phyloP scores from a whole-genome alignment of 2,888 invertebrate species.

The Tenthredo livida region DNA sequence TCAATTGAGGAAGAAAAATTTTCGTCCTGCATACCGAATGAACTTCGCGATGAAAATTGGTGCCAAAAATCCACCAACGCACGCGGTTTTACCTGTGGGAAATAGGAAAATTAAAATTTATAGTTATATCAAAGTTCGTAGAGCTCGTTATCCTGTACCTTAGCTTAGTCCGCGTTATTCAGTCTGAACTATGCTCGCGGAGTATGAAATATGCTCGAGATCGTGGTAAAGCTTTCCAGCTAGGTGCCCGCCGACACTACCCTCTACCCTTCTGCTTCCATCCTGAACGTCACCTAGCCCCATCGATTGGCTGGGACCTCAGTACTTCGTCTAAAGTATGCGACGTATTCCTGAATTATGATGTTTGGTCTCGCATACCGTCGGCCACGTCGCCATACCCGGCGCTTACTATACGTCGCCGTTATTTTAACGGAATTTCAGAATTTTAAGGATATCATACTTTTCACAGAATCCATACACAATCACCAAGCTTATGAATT shows the following conservation, averaged over 20 bases:
- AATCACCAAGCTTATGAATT: neutral
- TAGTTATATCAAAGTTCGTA: neutral
- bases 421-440: conserved; percentile 43
- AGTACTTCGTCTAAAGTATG: conserved; percentile 37
- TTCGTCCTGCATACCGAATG: neutral
- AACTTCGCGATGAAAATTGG: neutral
- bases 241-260: neutral
- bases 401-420: neutral
- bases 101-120: neutral
- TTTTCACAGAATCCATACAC: conserved; percentile 8
- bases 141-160: neutral
- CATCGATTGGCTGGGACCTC: conserved; percentile 48
- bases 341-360: conserved; percentile 49
- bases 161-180: neutral
- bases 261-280: neutral
- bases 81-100: neutral
- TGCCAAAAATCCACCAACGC: conserved; percentile 4
- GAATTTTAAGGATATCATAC: conserved; percentile 28
- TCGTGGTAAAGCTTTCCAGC: conserved; percentile 23
- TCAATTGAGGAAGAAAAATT: neutral
- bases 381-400: conserved; percentile 11
- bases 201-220: conserved; percentile 41
- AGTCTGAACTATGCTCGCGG: conserved; percentile 17
- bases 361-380: conserved; percentile 50
- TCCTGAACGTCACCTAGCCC: conserved; percentile 25